Conservation (phyloP, 2,113 vertebrate genomes). For the Castor canadensis region DNA sequence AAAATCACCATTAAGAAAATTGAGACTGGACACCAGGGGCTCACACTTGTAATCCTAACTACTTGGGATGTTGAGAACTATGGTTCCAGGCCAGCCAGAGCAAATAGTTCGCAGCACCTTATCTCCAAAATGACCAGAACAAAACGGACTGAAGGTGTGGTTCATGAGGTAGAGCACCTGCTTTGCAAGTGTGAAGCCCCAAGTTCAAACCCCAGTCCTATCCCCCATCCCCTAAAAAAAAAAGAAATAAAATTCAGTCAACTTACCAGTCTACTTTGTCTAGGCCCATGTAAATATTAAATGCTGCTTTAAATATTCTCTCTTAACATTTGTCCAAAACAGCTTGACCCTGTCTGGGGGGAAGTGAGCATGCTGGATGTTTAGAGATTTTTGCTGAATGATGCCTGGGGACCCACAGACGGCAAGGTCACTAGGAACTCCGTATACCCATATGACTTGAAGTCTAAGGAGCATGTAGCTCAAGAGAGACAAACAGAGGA, state of each 20-base stretch:
- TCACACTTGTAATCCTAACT: no score
- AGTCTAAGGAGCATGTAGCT: neutral
- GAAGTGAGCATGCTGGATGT: neutral
- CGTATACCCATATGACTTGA: rapidly evolving
- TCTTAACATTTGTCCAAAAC: neutral
- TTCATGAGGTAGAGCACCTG: no score
- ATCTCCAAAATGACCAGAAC: no score
- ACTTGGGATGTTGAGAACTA: no score
- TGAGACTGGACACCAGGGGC: no score
- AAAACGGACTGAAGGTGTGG: no score
- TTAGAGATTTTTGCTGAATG: neutral
- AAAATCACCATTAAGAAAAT: neutral
- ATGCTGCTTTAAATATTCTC: neutral
- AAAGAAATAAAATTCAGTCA: neutral
- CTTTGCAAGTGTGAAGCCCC: no score
- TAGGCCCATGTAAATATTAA: neutral
- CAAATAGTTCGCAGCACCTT: no score
- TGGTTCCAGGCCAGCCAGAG: no score
- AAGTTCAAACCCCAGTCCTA: no score
- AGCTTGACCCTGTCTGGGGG: neutral
- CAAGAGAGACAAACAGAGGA: neutral
- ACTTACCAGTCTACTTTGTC: neutral
- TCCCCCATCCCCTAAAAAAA: no score
- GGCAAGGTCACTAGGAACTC: neutral
- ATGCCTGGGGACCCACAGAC: neutral